Evolutionary conservation across 2,888 invertebrate genomes (phyloP).

Genomic region (Agrotis segetum): DNA sequence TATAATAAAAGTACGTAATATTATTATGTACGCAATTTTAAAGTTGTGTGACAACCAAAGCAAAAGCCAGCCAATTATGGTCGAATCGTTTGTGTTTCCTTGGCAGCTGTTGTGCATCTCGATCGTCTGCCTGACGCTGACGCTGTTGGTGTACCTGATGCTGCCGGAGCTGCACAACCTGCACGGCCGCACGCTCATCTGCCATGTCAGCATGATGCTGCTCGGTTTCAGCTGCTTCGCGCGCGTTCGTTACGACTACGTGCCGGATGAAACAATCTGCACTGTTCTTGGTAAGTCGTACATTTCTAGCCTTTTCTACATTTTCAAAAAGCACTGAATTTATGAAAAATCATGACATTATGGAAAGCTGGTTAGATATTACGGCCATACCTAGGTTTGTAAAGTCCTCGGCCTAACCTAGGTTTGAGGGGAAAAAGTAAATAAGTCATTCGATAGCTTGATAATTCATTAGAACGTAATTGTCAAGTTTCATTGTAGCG

Average conservation of each 20-base stretch:
- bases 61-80: not conserved
- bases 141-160: constrained; percentile 92
- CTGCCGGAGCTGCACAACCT: constrained; percentile 93
- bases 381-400: too few species aligned
- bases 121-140: constrained; percentile 92
- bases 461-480: too few species aligned
- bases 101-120: constrained; percentile 90
- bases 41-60: too few species aligned
- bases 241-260: constrained; percentile 87
- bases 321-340: too few species aligned
- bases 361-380: too few species aligned
- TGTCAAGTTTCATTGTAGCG: too few species aligned
- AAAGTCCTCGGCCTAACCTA: too few species aligned
- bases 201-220: constrained; percentile 92
- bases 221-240: constrained; percentile 92
- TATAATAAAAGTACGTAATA: too few species aligned
- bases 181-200: constrained; percentile 94
- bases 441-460: too few species aligned
- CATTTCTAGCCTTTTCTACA: not conserved
- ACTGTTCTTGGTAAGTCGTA: constrained; percentile 87
- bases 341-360: too few species aligned
- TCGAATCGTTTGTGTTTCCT: constrained; percentile 16
- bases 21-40: too few species aligned
- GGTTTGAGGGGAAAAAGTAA: too few species aligned
- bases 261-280: constrained; percentile 83